Base-by-base conservation (phyloP, 2,888 invertebrate species). In the Mythimna albipuncta region DNA sequence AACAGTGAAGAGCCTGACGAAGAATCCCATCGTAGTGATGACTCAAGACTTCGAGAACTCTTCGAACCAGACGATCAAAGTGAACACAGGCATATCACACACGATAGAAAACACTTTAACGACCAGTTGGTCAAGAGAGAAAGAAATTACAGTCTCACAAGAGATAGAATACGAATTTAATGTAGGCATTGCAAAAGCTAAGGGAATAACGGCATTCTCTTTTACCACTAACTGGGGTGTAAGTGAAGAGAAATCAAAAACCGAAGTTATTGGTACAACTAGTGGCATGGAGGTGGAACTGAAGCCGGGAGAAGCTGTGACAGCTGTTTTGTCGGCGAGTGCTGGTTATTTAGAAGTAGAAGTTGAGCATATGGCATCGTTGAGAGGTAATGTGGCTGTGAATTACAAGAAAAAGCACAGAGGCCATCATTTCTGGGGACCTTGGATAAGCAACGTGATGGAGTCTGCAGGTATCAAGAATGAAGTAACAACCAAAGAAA, bases 371-470 rank as follows among this genome's bases (percentile, higher is more conserved):
- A 77, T 79, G 38, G 88, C 91, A 13, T 86, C 77, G n/a, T 70
- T 95, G 7, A 86, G 91, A 63, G 95, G 95, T 0, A 91, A 93
- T 75, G 79, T 94, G 2, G 95, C 93, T 0, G 92, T 93, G 0
- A 94, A 95, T 74, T 94, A 89, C 57, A 92, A 85, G 66, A 91
- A 83, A 19, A 54, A 77, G 0, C 79, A 88, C 38, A 90, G 89
- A 0, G 91, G 91, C 0, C 95, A 95, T 57, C 93, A 94, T 82
- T 95, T 95, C 66, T 93, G 90, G 76, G 93, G 92, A 0, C 94
- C 93, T 0, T 78, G 80, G 2, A 88, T 95, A 11, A 80, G 83
- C 5, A 89, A 88, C 69, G 89, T 75, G 41, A 89, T 95, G 90
- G 86, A 86, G 54, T 87, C 86, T 59, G 93, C 88, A 13, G 89